phyloP scores from a whole-genome alignment of 2,888 invertebrate species.

The Eupithecia subfuscata region DNA sequence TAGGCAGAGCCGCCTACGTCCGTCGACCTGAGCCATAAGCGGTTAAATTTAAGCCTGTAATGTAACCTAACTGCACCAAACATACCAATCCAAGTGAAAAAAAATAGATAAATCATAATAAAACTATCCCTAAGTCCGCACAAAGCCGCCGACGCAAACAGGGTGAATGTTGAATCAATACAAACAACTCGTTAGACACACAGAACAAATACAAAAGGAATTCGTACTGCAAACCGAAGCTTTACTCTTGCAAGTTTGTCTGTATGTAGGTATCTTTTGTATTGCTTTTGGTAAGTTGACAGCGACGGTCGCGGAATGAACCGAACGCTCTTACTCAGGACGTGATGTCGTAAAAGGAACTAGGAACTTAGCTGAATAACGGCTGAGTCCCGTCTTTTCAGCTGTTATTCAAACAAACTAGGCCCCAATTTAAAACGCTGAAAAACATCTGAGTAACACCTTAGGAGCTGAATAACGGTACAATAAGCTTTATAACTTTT shows the following conservation, averaged over 20 bases:
- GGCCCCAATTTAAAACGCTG: no score
- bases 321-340: neutral
- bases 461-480: no score
- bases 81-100: neutral
- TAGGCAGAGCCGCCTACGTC: no score
- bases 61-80: neutral
- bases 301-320: neutral
- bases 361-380: no score
- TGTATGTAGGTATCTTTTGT: neutral
- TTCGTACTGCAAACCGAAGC: conserved; percentile 28
- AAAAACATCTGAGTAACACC: no score
- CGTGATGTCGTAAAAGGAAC: neutral
- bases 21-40: no score
- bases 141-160: conserved; percentile 16
- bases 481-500: no score
- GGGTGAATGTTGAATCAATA: conserved; percentile 27
- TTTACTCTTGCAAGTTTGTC: conserved; percentile 20
- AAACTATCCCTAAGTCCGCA: neutral
- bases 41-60: neutral
- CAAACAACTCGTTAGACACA: conserved; percentile 29
- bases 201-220: conserved; percentile 32
- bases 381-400: no score
- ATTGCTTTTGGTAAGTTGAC: neutral
- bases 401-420: no score
- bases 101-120: neutral